phyloP scores from a whole-genome alignment of 2,888 invertebrate species.

The Sialis lutaria region DNA sequence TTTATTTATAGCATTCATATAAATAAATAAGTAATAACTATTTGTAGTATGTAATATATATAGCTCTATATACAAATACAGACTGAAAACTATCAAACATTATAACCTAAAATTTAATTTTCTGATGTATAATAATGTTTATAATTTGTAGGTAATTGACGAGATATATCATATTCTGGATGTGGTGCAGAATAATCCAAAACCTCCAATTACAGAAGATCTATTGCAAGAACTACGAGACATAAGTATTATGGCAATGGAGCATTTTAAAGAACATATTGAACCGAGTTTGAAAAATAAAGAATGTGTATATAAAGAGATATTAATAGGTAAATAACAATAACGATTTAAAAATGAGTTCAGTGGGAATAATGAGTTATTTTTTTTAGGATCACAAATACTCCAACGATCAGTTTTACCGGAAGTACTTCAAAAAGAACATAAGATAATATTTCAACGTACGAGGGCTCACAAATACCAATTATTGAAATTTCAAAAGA shows the following conservation, averaged over 20 bases:
- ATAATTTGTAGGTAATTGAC: conserved; percentile 85
- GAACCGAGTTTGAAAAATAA: conserved; percentile 28
- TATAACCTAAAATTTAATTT: too few relatives aligned
- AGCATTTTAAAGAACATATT: conserved; percentile 87
- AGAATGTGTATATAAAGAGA: conserved; percentile 2
- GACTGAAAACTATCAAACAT: too few relatives aligned
- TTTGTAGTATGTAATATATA: too few relatives aligned
- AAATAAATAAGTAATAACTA: too few relatives aligned
- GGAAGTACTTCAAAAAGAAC: conserved; percentile 8
- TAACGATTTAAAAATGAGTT: background rate
- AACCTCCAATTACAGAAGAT: conserved; percentile 61
- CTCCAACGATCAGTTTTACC: conserved; percentile 2
- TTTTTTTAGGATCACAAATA: background rate
- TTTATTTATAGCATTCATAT: too few relatives aligned
- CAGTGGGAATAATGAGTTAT: background rate
- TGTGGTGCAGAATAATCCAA: conserved; percentile 44
- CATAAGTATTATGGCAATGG: conserved; percentile 90
- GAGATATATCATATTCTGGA: conserved; percentile 62
- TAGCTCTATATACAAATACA: too few relatives aligned
- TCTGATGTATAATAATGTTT: too few relatives aligned
- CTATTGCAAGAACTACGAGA: conserved; percentile 77
- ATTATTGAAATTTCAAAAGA: conserved; percentile 18
- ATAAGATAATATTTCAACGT: conserved; percentile 8
- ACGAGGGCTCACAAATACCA: conserved; percentile 17
- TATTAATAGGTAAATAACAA: conserved; percentile 5